These are phyloP conservation scores for Tilapia sparmanii DNA, from an alignment of 2,113 vertebrate species.

Conservation along the genomic window DNA sequence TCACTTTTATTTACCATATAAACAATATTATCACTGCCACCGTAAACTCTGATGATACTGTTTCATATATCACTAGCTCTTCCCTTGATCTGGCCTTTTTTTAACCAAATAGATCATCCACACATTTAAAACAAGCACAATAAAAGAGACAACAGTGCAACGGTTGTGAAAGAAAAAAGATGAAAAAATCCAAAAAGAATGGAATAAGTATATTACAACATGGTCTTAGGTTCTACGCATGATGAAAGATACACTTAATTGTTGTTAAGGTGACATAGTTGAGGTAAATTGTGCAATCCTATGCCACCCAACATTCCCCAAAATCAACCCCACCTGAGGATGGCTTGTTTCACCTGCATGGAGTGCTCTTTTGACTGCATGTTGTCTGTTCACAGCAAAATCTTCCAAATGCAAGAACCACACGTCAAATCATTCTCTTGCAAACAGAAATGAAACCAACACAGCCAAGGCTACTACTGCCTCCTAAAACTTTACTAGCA, in stretches of 20 bases:
- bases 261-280: neutral
- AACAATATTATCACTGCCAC: neutral
- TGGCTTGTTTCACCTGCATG: neutral
- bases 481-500: neutral
- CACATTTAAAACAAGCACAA: neutral
- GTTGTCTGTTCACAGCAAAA: neutral
- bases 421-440: neutral
- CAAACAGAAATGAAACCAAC: neutral
- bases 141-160: neutral
- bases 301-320: accelerated
- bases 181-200: neutral
- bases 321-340: neutral
- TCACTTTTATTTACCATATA: neutral
- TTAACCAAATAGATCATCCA: neutral
- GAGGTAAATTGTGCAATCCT: neutral
- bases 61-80: neutral
- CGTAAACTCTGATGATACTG: neutral
- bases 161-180: neutral
- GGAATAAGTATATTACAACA: neutral
- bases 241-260: neutral
- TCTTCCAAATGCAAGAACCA: neutral
- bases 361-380: neutral
- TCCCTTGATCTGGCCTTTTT: neutral
- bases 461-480: accelerated
- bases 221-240: neutral